Base-by-base conservation (phyloP, 2,888 invertebrate genomes). In the Caenorhabditis sp. region DNA sequence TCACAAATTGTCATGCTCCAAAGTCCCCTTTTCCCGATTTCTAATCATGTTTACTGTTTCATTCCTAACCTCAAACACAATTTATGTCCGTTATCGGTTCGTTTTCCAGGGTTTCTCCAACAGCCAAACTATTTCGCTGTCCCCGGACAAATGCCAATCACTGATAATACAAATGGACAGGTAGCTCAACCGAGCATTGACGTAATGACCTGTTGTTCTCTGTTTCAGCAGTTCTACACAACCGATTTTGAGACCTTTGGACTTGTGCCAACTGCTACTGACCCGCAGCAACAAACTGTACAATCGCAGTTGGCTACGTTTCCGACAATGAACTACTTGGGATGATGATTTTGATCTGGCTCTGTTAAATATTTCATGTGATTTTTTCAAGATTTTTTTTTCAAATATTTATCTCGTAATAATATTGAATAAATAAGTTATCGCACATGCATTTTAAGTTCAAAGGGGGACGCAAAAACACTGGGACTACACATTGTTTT, bases 401-500 rank as follows among this genome's bases (percentile, higher is more conserved):
- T 6, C 6, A 47, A 19, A 47, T 19, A 19, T 47, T 47, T 19
- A 47, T 47, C 5, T 56, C 47, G 6, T 12, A 31, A 41, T 63
- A 63, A 47, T 22, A 54, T 68, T 54, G 54, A 68, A 38, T 31
- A 16, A 35, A 58, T 68, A 68, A 59, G 22, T 19, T 44, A 68
- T 76, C 61, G 76, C 76, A 76, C 68, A 68, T 54, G 19, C 28
- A 49, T 16, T 26, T 35, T 14, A 54, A 26, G 14, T 54, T 26
- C 54, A 54, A n/a, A 54, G 10, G 38, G 16, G 26, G 22, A 41
- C 38, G 19, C 16, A 19, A 61, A 70, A 54, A 63, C 77, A 79
- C 79, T 69, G 79, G 79, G 79, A 70, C 79, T 70, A 79, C 63
- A 77, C 66, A 76, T 49, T 61, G 61, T 70, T 63, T 44, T 70